Evolutionary conservation across 2,797 vertebrate genomes (phyloP), one percentile per base, ranked within the genome.

Genomic region (Phrynocephalus vlangalii): DNA sequence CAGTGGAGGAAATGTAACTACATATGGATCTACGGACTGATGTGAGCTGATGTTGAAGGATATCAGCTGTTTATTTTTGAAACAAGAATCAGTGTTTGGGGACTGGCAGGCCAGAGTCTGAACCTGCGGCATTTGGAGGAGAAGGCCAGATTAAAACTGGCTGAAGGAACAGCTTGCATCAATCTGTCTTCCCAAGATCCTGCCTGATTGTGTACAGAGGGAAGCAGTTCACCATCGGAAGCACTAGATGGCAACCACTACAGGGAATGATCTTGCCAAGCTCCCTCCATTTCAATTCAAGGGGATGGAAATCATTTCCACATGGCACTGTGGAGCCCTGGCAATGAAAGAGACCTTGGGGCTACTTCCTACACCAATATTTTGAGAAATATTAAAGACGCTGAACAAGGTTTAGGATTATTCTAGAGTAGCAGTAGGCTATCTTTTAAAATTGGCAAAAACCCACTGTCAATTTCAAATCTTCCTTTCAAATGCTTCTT

Each of bases 361-460:
- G 22, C 9, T 66, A 28, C 84, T 48, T 26, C 33, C 6, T 48
- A 48, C 66, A 66, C 50, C 68, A 81, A 48, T 79, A 78, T 84
- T 79, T 88, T 84, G 28, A 48, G 26, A 83, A 87, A 82, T 3
- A 71, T 56, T 26, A 79, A 77, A 66, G 67, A 73, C 18, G 22
- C 15, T 66, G 30, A n/a, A 30, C n/a, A n/a, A 82, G 13, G 6
- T 44, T 87, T 76, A 11, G 22, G 15, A 76, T 68, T 20, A 50
- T 82, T 81, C 13, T 76, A 82, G 79, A 82, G 13, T 33, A 48
- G 20, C 48, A 76, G 44, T 50, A 33, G 52, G 30, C 63, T n/a
- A 28, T 63, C 5, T 44, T 50, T 60, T 33, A 71, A 70, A 71
- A 71, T 38, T 16, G 18, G n/a, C 52, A 72, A 11, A n/a, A 76